phyloP scores from a whole-genome alignment of 2,888 invertebrate genomes.

The Pristionchus mayeri region DNA sequence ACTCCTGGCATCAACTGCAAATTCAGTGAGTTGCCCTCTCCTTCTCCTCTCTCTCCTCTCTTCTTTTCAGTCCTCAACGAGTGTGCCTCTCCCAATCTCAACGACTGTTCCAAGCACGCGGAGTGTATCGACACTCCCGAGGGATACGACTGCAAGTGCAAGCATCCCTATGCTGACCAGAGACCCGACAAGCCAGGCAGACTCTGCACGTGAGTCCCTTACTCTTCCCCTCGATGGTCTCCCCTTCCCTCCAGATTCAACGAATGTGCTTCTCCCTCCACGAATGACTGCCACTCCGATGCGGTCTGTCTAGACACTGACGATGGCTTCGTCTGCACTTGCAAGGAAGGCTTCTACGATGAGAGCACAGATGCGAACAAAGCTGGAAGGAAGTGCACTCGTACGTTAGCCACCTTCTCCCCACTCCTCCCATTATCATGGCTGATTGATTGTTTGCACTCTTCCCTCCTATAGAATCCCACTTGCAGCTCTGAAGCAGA shows the following conservation, averaged over 20 bases:
- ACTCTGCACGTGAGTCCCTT: slow-evolving; percentile 58
- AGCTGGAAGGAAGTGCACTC: slow-evolving; percentile 69
- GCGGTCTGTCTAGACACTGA: slow-evolving; percentile 75
- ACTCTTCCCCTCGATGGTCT: no score
- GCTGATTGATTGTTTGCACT: background rate
- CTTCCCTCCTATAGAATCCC: background rate
- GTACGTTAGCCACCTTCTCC: no score
- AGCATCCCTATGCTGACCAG: slow-evolving; percentile 63
- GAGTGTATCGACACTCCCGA: slow-evolving; percentile 74
- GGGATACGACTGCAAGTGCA: slow-evolving; percentile 70
- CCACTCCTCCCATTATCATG: no score
- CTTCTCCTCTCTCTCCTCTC: background rate
- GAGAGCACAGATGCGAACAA: slow-evolving; percentile 62
- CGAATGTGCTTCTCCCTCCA: slow-evolving; percentile 55
- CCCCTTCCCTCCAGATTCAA: slow-evolving; percentile 51
- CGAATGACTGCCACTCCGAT: slow-evolving; percentile 68
- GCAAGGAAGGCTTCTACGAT: slow-evolving; percentile 71
- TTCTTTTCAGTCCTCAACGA: slow-evolving; percentile 67
- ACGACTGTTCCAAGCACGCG: slow-evolving; percentile 72
- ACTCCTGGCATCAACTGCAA: slow-evolving; percentile 70
- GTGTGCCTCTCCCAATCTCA: slow-evolving; percentile 60
- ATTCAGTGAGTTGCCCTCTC: slow-evolving; percentile 55
- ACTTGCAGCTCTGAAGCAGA: slow-evolving; percentile 40
- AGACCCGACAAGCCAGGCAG: slow-evolving; percentile 63
- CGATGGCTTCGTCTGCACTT: slow-evolving; percentile 65